Evolutionary conservation across 1,140 invertebrate genomes (phyloP).

Genomic region (Drosophila truncata): DNA sequence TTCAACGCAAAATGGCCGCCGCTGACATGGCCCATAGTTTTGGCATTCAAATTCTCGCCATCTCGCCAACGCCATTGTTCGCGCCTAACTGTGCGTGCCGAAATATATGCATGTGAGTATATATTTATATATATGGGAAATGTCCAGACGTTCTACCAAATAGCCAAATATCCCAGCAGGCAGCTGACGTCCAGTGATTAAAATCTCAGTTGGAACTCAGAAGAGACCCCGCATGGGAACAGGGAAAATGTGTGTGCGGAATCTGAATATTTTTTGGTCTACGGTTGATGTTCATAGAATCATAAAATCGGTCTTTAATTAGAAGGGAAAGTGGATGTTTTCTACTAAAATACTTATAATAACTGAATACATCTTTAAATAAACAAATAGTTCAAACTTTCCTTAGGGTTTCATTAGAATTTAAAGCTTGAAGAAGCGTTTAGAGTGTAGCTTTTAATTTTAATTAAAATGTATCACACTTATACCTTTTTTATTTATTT

Average conservation of each 20-base stretch:
- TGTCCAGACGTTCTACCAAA: slow-evolving; percentile 3
- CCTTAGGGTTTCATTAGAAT: neutral
- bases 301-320: slow-evolving; percentile 41
- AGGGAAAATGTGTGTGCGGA: slow-evolving; percentile 23
- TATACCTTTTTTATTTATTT: too few species aligned
- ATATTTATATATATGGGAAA: neutral
- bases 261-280: slow-evolving; percentile 32
- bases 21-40: slow-evolving; percentile 54
- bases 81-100: slow-evolving; percentile 73
- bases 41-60: slow-evolving; percentile 70
- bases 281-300: slow-evolving; percentile 36
- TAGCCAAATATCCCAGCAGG: slow-evolving; percentile 51
- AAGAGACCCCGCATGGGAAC: slow-evolving; percentile 43
- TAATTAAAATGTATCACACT: neutral
- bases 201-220: slow-evolving; percentile 58
- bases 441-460: neutral
- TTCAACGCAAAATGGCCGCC: slow-evolving; percentile 77
- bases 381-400: neutral
- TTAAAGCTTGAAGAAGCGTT: neutral
- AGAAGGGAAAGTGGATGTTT: neutral
- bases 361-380: neutral
- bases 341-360: neutral
- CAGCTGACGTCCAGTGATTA: slow-evolving; percentile 70
- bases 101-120: slow-evolving; percentile 9
- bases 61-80: slow-evolving; percentile 62